Conservation (phyloP, 2,113 vertebrate genomes). For the Mobula birostris region DNA sequence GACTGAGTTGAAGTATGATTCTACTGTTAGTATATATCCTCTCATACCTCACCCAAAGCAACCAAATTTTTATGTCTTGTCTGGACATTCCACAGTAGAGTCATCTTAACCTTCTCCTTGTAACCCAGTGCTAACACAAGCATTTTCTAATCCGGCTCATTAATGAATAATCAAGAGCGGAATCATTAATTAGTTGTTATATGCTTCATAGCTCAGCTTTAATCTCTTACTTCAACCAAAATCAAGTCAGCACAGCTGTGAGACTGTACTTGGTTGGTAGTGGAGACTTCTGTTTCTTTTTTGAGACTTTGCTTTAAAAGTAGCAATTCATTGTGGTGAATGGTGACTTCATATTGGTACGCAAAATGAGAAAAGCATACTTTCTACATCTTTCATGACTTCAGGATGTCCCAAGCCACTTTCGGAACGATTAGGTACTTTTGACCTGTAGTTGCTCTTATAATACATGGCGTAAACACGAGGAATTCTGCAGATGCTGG, state of each 20-base stretch:
- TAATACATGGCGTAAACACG: no score
- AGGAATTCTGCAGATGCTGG: no score
- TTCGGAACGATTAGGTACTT: no score
- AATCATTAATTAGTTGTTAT: background rate
- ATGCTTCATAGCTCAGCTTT: background rate
- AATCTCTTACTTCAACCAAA: background rate
- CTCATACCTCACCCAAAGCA: background rate
- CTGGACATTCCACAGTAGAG: background rate
- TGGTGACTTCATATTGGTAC: background rate
- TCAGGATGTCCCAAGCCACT: no score
- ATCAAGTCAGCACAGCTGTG: background rate
- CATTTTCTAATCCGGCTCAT: background rate
- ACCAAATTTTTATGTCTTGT: background rate
- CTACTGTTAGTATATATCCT: background rate
- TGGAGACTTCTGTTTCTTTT: background rate
- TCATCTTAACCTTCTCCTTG: no score
- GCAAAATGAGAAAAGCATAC: background rate
- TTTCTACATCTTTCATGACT: no score
- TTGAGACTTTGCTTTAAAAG: background rate
- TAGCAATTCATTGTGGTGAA: background rate
- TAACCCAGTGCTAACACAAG: background rate
- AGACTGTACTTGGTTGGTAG: background rate
- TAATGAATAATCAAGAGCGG: background rate
- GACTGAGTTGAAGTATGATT: background rate
- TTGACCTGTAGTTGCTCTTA: no score